Evolutionary conservation across 2,797 vertebrate species (phyloP).

Genomic region (Sylvilagus floridanus): DNA sequence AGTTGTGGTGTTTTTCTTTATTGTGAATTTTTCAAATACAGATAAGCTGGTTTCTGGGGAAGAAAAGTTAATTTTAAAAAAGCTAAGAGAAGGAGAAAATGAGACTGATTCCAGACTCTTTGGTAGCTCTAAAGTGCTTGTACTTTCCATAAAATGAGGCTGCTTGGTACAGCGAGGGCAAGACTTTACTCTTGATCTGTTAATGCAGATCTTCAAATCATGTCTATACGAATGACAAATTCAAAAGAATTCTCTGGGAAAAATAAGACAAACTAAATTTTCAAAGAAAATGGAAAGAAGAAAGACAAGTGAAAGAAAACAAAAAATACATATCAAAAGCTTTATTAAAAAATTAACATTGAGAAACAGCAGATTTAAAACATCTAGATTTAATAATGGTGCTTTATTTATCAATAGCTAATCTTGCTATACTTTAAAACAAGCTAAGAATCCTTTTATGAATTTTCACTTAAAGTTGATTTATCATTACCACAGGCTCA

Average conservation of each 20-base stretch:
- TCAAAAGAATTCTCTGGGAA: not conserved
- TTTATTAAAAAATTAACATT: not conserved
- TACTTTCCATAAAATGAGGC: not conserved
- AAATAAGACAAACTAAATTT: not conserved
- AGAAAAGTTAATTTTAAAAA: not conserved
- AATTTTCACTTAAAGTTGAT: not conserved
- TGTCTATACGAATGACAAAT: not conserved
- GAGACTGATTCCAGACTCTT: not conserved
- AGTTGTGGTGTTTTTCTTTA: not conserved
- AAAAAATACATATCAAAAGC: not conserved
- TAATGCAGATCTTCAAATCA: not conserved
- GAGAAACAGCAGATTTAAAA: not conserved
- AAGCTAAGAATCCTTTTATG: not conserved
- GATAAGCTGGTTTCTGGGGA: not conserved
- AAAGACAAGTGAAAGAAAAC: not conserved
- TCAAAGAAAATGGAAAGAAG: not conserved
- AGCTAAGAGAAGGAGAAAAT: constrained; percentile 7
- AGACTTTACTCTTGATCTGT: not conserved
- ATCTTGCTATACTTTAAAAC: not conserved
- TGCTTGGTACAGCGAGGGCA: not conserved
- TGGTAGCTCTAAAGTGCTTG: not conserved
- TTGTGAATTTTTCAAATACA: not conserved
- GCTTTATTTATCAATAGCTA: not conserved
- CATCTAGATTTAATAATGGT: not conserved
- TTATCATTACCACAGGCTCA: not conserved